Conservation (phyloP, 2,113 vertebrate genomes). For the Sturnira hondurensis region DNA sequence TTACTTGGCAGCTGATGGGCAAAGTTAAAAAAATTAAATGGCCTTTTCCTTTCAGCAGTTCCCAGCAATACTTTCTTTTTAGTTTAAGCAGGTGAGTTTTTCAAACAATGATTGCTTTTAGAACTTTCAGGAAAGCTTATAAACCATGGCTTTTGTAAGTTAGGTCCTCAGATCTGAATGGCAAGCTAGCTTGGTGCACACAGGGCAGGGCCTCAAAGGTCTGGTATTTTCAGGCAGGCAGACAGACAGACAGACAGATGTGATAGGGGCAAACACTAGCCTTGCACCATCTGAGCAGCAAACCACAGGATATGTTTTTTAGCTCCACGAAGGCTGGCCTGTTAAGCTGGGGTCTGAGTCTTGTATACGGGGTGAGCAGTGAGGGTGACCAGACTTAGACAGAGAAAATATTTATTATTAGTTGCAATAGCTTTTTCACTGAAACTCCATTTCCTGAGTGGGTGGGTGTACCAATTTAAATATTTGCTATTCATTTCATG, state of each 20-base stretch:
- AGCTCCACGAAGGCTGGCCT: neutral
- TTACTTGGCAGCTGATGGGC: conserved; percentile 78
- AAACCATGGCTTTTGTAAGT: neutral
- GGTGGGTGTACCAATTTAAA: neutral
- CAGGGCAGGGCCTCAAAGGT: neutral
- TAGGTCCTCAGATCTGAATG: conserved; percentile 5
- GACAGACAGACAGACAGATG: neutral
- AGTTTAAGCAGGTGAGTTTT: conserved; percentile 76
- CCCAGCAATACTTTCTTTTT: conserved; percentile 70
- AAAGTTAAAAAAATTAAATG: conserved; percentile 72
- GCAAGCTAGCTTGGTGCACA: neutral
- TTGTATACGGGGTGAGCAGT: neutral
- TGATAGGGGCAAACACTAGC: neutral
- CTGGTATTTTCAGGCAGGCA: neutral
- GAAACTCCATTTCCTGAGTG: conserved; percentile 27
- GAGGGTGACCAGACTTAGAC: neutral
- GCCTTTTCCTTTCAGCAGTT: conserved; percentile 65
- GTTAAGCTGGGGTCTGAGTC: neutral
- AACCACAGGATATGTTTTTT: neutral
- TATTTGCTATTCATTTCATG: conserved; percentile 56
- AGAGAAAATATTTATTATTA: conserved; percentile 34
- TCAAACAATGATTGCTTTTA: conserved; percentile 69
- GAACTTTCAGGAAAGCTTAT: conserved; percentile 57
- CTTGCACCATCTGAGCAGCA: neutral
- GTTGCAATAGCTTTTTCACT: conserved; percentile 40